A percentile compares a stretch with the other conserved stretches of the same genome.
phyloP scores from a whole-genome alignment of 1,140 invertebrate species.

The Zaprionus tsacasi region DNA sequence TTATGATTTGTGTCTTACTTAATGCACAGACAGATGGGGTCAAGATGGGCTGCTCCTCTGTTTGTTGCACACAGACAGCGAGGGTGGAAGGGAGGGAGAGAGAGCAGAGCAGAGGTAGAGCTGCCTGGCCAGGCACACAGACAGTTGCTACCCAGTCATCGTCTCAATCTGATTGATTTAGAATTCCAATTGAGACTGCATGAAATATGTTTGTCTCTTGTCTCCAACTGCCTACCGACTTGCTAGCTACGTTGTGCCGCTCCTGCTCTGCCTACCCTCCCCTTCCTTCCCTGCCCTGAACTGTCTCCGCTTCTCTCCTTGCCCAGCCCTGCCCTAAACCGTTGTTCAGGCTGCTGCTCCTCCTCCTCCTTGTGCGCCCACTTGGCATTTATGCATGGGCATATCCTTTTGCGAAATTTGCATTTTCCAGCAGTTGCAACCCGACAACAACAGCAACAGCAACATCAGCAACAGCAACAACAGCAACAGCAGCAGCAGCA shows the following conservation, averaged over 20 bases:
- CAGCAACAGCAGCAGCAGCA: conserved; percentile 25
- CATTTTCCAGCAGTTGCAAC: conserved; percentile 77
- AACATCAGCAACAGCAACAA: conserved; percentile 72
- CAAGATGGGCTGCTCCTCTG: conserved; percentile 30
- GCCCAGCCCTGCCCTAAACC: background rate
- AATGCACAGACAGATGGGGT: conserved; percentile 70
- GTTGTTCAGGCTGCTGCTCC: conserved; percentile 38
- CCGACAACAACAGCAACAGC: conserved; percentile 37
- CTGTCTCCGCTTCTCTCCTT: background rate
- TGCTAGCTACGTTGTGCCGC: conserved; percentile 4
- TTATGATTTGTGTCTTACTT: conserved; percentile 84
- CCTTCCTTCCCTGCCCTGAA: background rate
- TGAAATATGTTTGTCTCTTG: conserved; percentile 82
- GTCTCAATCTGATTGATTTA: conserved; percentile 84
- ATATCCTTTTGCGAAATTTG: conserved; percentile 82
- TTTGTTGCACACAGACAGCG: conserved; percentile 13
- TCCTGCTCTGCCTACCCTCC: conserved; percentile 15
- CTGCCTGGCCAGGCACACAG: background rate
- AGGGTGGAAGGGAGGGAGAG: background rate
- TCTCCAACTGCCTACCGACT: conserved; percentile 38
- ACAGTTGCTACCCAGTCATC: conserved; percentile 53
- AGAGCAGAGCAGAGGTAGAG: background rate
- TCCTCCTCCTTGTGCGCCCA: conserved; percentile 18
- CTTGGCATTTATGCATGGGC: conserved; percentile 72
- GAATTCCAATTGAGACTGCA: conserved; percentile 83